These are phyloP conservation scores for Silurus asotus DNA, from an alignment of 2,113 vertebrate species.

Conservation along the genomic window DNA sequence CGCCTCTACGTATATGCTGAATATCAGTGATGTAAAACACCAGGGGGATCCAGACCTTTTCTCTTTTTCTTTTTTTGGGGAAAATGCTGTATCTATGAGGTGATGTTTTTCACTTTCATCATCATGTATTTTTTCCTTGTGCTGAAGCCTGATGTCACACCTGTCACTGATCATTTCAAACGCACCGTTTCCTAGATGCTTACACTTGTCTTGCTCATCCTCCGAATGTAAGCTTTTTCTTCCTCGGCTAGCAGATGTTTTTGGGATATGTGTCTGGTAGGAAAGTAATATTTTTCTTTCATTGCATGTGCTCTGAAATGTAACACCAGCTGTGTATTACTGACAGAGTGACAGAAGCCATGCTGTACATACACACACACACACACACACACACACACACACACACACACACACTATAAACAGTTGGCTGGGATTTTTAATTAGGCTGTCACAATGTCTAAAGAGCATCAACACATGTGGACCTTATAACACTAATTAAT, in stretches of 20 bases:
- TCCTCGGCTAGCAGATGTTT: conserved; percentile 33
- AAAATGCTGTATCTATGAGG: background rate
- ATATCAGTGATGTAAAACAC: background rate
- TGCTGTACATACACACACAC: background rate
- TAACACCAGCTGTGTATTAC: conserved; percentile 14
- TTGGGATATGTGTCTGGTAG: background rate
- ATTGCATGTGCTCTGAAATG: background rate
- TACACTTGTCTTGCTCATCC: background rate
- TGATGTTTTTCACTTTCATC: background rate
- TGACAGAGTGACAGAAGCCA: background rate
- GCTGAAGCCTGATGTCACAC: background rate
- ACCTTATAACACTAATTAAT: background rate
- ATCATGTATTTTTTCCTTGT: background rate
- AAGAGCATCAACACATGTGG: background rate
- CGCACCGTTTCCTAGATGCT: background rate
- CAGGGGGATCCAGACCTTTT: background rate
- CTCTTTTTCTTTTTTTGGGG: background rate
- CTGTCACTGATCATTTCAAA: background rate
- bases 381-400: background rate
- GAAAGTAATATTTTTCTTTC: background rate
- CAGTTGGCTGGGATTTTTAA: background rate
- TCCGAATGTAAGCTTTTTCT: conserved; percentile 21
- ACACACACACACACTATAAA: background rate
- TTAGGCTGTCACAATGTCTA: background rate
- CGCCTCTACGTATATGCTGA: background rate